phyloP scores from a whole-genome alignment of 2,888 invertebrate genomes.

The Tiliacea aurago region DNA sequence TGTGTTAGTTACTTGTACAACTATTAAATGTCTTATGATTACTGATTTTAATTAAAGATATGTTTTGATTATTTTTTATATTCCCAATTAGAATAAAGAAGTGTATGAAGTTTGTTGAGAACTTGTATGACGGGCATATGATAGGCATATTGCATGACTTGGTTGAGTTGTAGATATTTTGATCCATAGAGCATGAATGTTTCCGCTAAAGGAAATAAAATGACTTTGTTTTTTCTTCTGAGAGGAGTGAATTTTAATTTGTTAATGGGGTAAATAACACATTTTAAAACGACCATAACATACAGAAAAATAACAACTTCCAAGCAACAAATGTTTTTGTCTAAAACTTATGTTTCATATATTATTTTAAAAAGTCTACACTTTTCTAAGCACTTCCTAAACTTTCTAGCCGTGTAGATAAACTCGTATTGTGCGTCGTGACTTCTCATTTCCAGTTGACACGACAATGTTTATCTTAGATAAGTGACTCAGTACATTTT shows the following conservation, averaged over 20 bases:
- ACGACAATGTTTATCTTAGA: conserved; percentile 62
- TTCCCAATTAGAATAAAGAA: background rate
- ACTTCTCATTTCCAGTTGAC: conserved; percentile 58
- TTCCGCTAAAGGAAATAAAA: background rate
- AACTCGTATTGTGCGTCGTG: conserved; percentile 59
- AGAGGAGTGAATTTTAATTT: background rate
- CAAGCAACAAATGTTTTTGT: background rate
- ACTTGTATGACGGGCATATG: too few relatives aligned
- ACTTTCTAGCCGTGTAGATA: conserved; percentile 65
- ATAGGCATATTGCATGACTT: background rate
- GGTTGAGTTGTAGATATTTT: background rate
- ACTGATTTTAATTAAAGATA: conserved; percentile 18
- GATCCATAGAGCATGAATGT: background rate
- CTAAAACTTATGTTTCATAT: conserved; percentile 29
- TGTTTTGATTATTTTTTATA: conserved; percentile 3
- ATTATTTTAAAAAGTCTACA: conserved; percentile 39
- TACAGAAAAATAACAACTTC: background rate
- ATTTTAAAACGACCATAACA: background rate
- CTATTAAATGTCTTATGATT: conserved; percentile 18
- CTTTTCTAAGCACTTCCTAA: conserved; percentile 60
- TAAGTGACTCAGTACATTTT: conserved; percentile 50
- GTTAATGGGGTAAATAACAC: background rate
- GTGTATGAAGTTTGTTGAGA: background rate
- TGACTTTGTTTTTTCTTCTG: background rate
- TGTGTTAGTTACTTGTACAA: background rate